phyloP scores from a whole-genome alignment of 53 echinoderm and acorn worm species.

The Luidia sarsii region DNA sequence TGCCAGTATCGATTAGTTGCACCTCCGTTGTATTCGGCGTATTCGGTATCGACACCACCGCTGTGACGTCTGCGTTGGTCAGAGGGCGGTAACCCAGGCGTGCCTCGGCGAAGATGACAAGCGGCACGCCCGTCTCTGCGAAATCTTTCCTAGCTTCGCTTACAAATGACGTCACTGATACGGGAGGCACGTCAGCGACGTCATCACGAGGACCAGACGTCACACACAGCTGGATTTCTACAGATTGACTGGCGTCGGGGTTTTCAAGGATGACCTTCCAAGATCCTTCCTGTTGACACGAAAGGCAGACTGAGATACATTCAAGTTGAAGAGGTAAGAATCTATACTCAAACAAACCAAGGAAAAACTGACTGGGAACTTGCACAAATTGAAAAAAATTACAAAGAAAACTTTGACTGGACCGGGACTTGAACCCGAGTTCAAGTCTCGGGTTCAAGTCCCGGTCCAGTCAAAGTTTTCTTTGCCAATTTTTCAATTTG shows the following conservation, averaged over 20 bases:
- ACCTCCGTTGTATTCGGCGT: not conserved
- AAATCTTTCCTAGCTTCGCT: constrained; percentile 33
- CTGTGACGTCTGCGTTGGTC: constrained; percentile 28
- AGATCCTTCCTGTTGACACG: not conserved
- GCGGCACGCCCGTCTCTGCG: not conserved
- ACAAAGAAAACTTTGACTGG: too few relatives aligned
- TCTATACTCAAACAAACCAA: too few relatives aligned
- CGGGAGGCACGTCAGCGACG: constrained; percentile 24
- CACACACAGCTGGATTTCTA: constrained; percentile 20
- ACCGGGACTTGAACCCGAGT: too few relatives aligned
- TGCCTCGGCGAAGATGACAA: constrained; percentile 38
- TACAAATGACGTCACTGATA: constrained; percentile 50
- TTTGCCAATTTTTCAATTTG: too few relatives aligned
- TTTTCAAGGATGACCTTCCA: constrained; percentile 10
- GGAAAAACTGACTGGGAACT: too few relatives aligned
- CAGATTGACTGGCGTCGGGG: not conserved
- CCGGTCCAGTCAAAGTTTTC: too few relatives aligned
- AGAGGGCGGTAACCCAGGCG: constrained; percentile 18
- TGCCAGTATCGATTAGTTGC: constrained; percentile 53
- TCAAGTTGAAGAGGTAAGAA: too few relatives aligned
- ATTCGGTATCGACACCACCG: constrained; percentile 2
- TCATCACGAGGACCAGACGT: constrained; percentile 31
- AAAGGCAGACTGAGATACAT: not conserved
- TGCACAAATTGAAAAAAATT: too few relatives aligned
- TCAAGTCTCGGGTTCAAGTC: too few relatives aligned